Evolutionary conservation across 1,140 invertebrate genomes (phyloP), one percentile per base, ranked within the genome.

Genomic region (Trichonephila clavata): DNA sequence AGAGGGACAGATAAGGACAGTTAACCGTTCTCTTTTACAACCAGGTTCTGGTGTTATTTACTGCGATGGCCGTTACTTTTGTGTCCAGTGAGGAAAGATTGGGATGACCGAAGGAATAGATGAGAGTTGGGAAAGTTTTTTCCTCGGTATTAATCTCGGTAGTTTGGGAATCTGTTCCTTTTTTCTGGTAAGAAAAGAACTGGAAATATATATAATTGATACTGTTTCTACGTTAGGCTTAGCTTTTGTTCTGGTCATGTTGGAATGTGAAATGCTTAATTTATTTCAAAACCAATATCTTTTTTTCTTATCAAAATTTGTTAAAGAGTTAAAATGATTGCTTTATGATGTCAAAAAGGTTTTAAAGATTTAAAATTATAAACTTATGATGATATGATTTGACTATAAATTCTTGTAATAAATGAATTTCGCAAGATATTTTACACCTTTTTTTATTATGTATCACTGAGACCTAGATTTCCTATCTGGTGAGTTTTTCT

Each of bases 1-100:
- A 61, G 21, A 59, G 27, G 18, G 18, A 24, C n/a, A 88, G 39
- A 88, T 88, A 27, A 68, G 59, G 39, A 63, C 86, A 24, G 86
- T 68, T 39, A 88, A 88, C 63, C 18, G 86, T 39, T 50, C 61
- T 68, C 86, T 88, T 86, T 88, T 88, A 88, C 86, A 71, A 57
- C 86, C 84, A 24, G 59, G 63, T 10, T 21, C 57, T 60, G 57
- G n/a, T 32, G 20, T 88, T 88, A 57, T 88, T 88, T 88, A 71
- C 68, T 32, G 43, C 86, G 16, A 3, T 20, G 57, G 84, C 43
- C 84, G 50, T 84, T 84, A 43, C 81, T 84, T 84, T 77, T 77
- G 71, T 77, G 71, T 32, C 18, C 13, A 18, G 71, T 32, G 71
- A 77, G 27, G 21, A 63, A 63, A 63, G 61, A 63, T 63, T 20